Evolutionary conservation across 1,140 invertebrate species (phyloP).

Genomic region (Drosophila leontia): DNA sequence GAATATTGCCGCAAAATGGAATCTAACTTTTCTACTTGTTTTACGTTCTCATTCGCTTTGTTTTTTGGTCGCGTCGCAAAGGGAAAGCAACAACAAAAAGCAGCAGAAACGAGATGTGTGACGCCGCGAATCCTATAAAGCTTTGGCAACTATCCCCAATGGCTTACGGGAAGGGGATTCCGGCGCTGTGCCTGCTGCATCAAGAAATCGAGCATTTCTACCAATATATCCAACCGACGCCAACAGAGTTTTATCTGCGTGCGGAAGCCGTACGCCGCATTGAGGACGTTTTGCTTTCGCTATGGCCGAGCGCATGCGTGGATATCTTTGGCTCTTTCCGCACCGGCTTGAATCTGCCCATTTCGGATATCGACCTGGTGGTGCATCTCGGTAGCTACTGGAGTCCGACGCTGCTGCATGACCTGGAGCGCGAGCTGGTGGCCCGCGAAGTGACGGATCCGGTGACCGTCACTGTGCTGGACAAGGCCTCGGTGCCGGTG

Average conservation of each 20-base stretch:
- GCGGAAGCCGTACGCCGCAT: slow-evolving; percentile 45
- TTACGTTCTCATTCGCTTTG: not conserved
- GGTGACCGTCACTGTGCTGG: slow-evolving; percentile 43
- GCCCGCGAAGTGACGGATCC: slow-evolving; percentile 31
- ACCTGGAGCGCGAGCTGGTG: slow-evolving; percentile 40
- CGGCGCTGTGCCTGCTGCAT: slow-evolving; percentile 44
- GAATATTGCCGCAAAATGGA: slow-evolving; percentile 10
- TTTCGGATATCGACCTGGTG: slow-evolving; percentile 60
- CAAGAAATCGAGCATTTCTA: slow-evolving; percentile 66
- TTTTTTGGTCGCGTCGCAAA: not conserved
- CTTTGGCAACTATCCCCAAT: slow-evolving; percentile 43
- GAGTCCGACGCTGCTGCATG: slow-evolving; percentile 25
- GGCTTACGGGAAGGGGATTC: slow-evolving; percentile 46
- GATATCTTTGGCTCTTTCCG: slow-evolving; percentile 64
- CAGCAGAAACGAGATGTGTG: slow-evolving; percentile 21
- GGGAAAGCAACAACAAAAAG: not conserved
- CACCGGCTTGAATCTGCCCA: slow-evolving; percentile 54
- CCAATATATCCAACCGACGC: slow-evolving; percentile 48
- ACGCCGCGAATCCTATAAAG: slow-evolving; percentile 14
- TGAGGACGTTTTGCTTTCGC: slow-evolving; percentile 35
- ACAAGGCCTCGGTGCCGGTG: slow-evolving; percentile 64
- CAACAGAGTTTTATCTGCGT: slow-evolving; percentile 50
- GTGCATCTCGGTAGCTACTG: slow-evolving; percentile 26
- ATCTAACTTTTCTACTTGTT: not conserved
- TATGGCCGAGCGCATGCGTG: slow-evolving; percentile 52